Conservation (phyloP, 1,140 invertebrate species). For the Hestina assimilis region DNA sequence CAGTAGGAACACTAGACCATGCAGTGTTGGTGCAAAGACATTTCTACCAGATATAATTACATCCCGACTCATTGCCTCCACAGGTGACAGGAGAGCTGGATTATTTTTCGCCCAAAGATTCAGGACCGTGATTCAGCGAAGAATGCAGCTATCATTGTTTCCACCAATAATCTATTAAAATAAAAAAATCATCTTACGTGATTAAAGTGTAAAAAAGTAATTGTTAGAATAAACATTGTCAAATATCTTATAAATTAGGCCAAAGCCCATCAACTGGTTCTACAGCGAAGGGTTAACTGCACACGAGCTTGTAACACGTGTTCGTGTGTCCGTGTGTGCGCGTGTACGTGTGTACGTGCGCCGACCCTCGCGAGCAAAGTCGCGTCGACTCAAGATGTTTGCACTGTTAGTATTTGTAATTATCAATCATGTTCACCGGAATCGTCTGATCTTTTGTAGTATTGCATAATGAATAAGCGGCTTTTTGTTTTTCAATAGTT, state of each 20-base stretch:
- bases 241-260: slow-evolving; percentile 11
- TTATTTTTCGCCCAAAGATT: too few species aligned
- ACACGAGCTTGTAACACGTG: slow-evolving; percentile 22
- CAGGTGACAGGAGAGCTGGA: too few species aligned
- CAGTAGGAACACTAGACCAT: too few species aligned
- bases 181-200: too few species aligned
- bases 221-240: too few species aligned
- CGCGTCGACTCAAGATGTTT: slow-evolving; percentile 15
- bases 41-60: too few species aligned
- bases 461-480: slow-evolving; percentile 1
- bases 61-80: too few species aligned
- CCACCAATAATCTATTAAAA: too few species aligned
- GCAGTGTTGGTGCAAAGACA: too few species aligned
- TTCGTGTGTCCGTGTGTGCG: slow-evolving; percentile 16
- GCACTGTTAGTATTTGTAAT: slow-evolving; percentile 10
- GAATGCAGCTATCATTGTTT: too few species aligned
- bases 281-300: slow-evolving; percentile 53
- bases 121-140: too few species aligned
- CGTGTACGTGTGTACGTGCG: slow-evolving; percentile 22
- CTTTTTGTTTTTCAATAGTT: neutral
- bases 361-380: slow-evolving; percentile 44
- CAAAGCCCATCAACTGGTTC: slow-evolving; percentile 49
- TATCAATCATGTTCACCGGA: neutral
- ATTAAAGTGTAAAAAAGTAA: too few species aligned
- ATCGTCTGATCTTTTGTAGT: neutral